Conservation (phyloP, 2,888 invertebrate genomes). For the Gryllus longicercus region DNA sequence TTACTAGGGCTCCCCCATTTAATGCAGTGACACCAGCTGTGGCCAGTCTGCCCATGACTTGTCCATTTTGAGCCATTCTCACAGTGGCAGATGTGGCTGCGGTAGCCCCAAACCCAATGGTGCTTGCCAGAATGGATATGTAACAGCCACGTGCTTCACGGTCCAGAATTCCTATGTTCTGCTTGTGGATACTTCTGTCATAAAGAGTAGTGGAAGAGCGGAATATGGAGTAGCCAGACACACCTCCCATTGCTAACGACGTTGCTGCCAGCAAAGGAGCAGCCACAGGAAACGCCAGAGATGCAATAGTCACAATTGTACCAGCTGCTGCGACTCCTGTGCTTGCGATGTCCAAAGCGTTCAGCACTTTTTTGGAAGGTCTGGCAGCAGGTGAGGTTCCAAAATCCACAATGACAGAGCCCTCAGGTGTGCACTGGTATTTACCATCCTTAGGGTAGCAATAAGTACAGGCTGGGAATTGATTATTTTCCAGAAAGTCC, state of each 20-base stretch:
- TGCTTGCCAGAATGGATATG: conserved; percentile 25
- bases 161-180: conserved; percentile 29
- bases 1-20: conserved; percentile 25
- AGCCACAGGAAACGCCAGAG: conserved; percentile 25
- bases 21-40: conserved; percentile 18
- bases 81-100: conserved; percentile 19
- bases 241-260: conserved; percentile 1
- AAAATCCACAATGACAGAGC: conserved; percentile 26
- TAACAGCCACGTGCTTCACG: conserved; percentile 26
- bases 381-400: conserved; percentile 25
- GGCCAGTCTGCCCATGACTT: neutral
- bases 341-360: conserved; percentile 27
- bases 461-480: conserved; percentile 27
- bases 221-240: conserved; percentile 28
- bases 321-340: conserved; percentile 23
- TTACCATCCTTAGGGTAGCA: conserved; percentile 32
- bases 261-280: conserved; percentile 26
- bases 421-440: conserved; percentile 23
- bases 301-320: neutral
- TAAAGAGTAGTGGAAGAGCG: conserved; percentile 23
- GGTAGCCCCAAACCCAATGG: conserved; percentile 29
- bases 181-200: conserved; percentile 30
- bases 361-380: neutral
- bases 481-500: conserved; percentile 28
- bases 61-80: conserved; percentile 26